A percentile compares a stretch with the other conserved stretches of the same genome.
These are phyloP conservation scores for Galago senegalensis DNA, from an alignment of 2,797 vertebrate species.

Conservation along the genomic window DNA sequence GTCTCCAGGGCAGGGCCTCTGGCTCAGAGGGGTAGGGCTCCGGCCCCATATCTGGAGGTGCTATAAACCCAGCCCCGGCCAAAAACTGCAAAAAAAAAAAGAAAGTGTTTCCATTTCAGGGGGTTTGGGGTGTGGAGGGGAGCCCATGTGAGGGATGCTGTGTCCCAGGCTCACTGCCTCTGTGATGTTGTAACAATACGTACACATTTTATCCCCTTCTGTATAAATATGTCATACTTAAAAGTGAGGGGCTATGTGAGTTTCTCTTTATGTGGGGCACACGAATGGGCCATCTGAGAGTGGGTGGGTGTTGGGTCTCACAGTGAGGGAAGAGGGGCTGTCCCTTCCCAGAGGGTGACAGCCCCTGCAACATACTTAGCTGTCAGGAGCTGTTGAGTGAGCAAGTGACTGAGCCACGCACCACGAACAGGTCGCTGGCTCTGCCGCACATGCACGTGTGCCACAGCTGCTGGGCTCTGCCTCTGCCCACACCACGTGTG, in stretches of 20 bases:
- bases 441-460: background rate
- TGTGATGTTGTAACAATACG: background rate
- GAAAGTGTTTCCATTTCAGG: background rate
- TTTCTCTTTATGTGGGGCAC: background rate
- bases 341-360: background rate
- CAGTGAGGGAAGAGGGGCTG: background rate
- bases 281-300: background rate
- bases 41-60: no score
- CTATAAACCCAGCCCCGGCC: no score
- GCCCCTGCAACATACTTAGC: fast-evolving
- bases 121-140: background rate
- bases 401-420: fast-evolving
- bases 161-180: background rate
- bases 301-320: background rate
- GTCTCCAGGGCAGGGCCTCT: no score
- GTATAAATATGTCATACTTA: background rate
- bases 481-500: background rate
- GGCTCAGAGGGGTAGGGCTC: no score
- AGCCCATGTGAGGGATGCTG: background rate
- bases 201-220: background rate
- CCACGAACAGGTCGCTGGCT: fast-evolving
- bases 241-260: background rate
- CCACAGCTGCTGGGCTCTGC: background rate
- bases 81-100: no score
- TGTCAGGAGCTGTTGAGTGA: background rate